Percentiles rank a stretch among this genome's conserved stretches.
Conservation (phyloP, 2,797 vertebrate genomes). For the Macropodus opercularis region DNA sequence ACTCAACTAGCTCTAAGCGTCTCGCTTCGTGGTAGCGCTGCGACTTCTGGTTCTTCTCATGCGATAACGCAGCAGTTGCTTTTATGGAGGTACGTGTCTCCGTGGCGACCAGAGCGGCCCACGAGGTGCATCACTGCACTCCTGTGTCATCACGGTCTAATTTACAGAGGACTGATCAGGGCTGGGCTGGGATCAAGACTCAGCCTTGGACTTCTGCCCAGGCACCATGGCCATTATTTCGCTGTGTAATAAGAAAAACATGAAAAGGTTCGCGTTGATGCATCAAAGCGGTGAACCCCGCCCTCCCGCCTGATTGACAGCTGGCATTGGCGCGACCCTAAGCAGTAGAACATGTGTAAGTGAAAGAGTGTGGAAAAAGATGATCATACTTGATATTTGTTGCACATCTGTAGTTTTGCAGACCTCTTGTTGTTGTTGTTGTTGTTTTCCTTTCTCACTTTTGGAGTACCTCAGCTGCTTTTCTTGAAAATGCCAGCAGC, state of each 20-base stretch:
- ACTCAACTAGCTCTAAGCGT: background rate
- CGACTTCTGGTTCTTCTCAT: background rate
- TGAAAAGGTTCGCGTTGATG: too few relatives aligned
- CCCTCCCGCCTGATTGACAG: too few relatives aligned
- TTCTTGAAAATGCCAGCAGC: constrained; percentile 44
- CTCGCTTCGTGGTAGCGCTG: background rate
- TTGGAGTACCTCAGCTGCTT: constrained; percentile 17
- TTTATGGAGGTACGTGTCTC: background rate
- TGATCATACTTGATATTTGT: too few relatives aligned
- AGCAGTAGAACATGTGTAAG: too few relatives aligned
- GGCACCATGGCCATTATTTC: background rate
- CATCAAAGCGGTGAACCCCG: too few relatives aligned
- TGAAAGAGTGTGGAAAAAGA: too few relatives aligned
- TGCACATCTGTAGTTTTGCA: constrained; percentile 23
- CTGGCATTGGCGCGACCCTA: too few relatives aligned
- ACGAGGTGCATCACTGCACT: background rate
- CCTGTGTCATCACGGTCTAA: too few relatives aligned
- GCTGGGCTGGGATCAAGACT: background rate
- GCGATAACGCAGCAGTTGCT: background rate
- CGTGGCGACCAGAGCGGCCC: background rate
- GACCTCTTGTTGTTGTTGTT: constrained; percentile 15
- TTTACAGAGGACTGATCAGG: constrained; percentile 1
- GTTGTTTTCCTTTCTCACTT: constrained; percentile 4
- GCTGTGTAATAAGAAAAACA: too few relatives aligned
- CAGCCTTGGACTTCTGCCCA: background rate